Base-by-base conservation (phyloP, 2,888 invertebrate genomes). In the Falcaria lacertinaria region DNA sequence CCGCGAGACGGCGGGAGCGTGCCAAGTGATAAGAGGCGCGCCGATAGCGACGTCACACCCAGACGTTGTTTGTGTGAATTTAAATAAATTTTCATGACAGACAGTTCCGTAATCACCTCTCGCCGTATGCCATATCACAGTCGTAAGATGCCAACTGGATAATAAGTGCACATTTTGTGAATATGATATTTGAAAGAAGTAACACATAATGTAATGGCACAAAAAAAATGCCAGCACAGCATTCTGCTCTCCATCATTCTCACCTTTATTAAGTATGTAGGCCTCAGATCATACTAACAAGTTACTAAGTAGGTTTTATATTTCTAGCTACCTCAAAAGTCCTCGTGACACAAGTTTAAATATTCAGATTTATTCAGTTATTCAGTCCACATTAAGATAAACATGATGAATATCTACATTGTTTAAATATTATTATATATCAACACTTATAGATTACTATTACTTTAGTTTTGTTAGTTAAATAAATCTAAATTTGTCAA, bases 1-100 rank as follows among this genome's bases (percentile, higher is more conserved):
- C 72, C 76, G 81, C 83, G 83, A 83, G 86, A 84, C 86, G 75
- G 76, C 80, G 84, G 78, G 83, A 87, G 80, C 87, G 84, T 88
- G 88, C 88, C 88, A 88, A 89, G 87, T 88, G 88, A 89, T 89
- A 89, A 89, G 87, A 85, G 79, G 83, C 84, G 87, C 83, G 83
- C 85, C 87, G 88, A 88, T 88, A 87, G 83, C 85, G 75, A 88
- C 89, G 88, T 88, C 88, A 88, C 85, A 80, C 87, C 88, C 89
- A 89, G 89, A 89, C 89, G 87, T 82, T 89, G 87, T 88, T 89
- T 88, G 87, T 87, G 87, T 87, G 85, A 87, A 88, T 88, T 88
- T 88, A 86, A 89, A 89, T 88, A 89, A 84, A 88, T 88, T 87
- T 87, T 87, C 88, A 85, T 88, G 87, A 86, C 87, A 88, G 87